These are phyloP conservation scores for Podocnemis expansa DNA, from an alignment of 2,113 vertebrate genomes.

Conservation along the genomic window DNA sequence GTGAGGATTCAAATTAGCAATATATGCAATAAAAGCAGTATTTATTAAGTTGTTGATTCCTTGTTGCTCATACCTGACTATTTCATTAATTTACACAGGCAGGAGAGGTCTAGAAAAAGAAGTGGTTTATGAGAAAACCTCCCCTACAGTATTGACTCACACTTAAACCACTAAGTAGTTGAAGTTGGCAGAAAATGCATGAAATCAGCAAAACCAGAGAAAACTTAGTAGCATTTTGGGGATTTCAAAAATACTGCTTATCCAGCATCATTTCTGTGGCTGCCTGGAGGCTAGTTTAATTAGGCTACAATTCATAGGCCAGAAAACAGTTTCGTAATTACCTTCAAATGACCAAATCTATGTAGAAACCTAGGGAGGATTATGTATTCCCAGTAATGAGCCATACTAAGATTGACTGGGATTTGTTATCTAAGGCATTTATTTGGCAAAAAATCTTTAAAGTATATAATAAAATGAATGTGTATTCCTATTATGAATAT, in stretches of 20 bases:
- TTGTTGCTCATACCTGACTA: neutral
- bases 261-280: slow-evolving; percentile 51
- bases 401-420: slow-evolving; percentile 11
- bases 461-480: slow-evolving; percentile 38
- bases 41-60: neutral
- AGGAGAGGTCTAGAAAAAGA: neutral
- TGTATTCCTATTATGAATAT: neutral
- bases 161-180: slow-evolving; percentile 40
- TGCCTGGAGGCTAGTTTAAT: slow-evolving; percentile 75
- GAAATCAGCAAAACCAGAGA: slow-evolving; percentile 75
- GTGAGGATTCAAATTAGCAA: neutral
- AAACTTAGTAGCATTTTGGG: slow-evolving; percentile 49
- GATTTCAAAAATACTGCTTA: slow-evolving; percentile 73
- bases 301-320: slow-evolving; percentile 75
- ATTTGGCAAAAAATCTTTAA: slow-evolving; percentile 38
- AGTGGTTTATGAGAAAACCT: slow-evolving; percentile 29
- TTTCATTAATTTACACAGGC: slow-evolving; percentile 17
- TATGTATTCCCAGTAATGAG: slow-evolving; percentile 51
- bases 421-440: slow-evolving; percentile 49
- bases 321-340: slow-evolving; percentile 74
- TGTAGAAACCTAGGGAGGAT: slow-evolving; percentile 51
- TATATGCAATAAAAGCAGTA: neutral
- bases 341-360: slow-evolving; percentile 71
- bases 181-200: slow-evolving; percentile 69
- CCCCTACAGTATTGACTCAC: slow-evolving; percentile 14